phyloP scores from a whole-genome alignment of 2,797 vertebrate species.

The Rhabdophis nuchalis region DNA sequence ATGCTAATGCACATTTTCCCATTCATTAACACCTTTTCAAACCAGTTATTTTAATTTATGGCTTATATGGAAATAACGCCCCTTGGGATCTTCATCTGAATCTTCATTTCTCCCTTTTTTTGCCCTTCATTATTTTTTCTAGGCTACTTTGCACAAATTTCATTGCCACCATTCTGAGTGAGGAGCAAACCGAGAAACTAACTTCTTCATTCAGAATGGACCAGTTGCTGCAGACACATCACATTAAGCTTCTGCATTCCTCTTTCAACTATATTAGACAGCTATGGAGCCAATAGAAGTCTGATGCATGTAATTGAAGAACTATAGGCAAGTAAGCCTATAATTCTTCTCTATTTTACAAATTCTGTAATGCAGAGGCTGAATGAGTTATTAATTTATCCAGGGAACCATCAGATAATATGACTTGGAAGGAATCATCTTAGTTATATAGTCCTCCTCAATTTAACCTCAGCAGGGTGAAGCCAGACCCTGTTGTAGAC shows the following conservation, averaged over 20 bases:
- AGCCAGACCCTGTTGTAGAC: neutral
- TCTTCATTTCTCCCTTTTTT: neutral
- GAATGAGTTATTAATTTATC: neutral
- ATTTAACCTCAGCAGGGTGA: neutral
- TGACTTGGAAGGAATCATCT: neutral
- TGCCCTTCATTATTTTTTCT: neutral
- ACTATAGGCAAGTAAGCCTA: neutral
- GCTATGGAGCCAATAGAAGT: neutral
- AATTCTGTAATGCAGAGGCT: neutral
- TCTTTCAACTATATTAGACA: neutral
- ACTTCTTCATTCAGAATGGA: neutral
- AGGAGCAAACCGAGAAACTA: neutral
- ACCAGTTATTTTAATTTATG: neutral
- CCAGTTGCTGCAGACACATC: neutral
- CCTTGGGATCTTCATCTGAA: neutral
- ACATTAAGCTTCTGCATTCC: neutral
- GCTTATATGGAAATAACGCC: no score
- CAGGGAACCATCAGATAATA: neutral
- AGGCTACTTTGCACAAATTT: neutral
- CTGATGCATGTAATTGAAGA: neutral
- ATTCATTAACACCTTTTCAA: neutral
- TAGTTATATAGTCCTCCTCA: neutral
- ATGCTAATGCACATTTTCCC: neutral
- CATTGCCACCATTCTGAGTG: neutral
- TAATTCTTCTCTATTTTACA: neutral